Conservation (phyloP, 2,113 vertebrate species). For the Machaerirhynchus nigripectus region DNA sequence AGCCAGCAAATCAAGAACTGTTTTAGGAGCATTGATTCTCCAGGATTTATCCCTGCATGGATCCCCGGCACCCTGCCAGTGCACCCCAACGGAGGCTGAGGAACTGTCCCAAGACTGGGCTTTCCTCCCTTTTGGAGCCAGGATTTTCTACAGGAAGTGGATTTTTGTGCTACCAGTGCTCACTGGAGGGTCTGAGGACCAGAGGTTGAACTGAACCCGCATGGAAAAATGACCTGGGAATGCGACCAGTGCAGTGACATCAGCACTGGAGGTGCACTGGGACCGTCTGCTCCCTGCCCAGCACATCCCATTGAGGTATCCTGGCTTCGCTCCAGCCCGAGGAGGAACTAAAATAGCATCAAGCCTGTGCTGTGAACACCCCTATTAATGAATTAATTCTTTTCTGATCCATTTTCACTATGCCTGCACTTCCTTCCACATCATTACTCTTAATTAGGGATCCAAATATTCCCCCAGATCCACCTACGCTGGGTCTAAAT, state of each 20-base stretch:
- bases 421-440: constrained; percentile 41
- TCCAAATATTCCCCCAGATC: not conserved
- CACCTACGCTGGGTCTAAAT: constrained; percentile 5
- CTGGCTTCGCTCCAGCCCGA: not conserved
- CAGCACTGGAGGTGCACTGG: not conserved
- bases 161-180: not conserved
- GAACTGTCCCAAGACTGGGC: not conserved
- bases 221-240: not conserved
- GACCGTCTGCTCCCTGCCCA: not conserved
- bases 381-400: not conserved
- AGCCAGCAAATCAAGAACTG: not conserved
- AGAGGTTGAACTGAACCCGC: not conserved
- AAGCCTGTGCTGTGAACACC: not conserved
- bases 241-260: not conserved
- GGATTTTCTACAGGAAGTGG: not conserved
- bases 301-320: not conserved
- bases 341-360: not conserved
- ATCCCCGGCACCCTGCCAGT: rapidly evolving
- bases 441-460: not conserved
- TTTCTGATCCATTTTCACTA: constrained; percentile 28
- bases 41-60: rapidly evolving
- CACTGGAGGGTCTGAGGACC: not conserved
- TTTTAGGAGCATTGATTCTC: not conserved
- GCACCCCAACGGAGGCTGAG: not conserved
- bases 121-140: not conserved